Evolutionary conservation across 2,113 vertebrate species (phyloP), one percentile per base, ranked within the genome.

Genomic region (Nothocercus nigrocapillus): DNA sequence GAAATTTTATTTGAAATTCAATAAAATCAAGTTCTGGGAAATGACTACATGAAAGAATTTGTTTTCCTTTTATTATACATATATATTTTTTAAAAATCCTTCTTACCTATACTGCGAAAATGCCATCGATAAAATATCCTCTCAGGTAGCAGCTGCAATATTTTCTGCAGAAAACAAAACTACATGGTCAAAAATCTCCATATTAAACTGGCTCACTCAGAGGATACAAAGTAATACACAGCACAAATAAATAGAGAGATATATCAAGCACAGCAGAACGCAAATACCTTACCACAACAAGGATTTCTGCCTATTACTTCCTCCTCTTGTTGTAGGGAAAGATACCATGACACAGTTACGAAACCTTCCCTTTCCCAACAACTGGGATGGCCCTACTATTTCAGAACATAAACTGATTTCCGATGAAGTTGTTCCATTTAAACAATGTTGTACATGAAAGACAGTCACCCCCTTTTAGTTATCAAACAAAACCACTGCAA

Each of bases 81-180:
- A 67, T 12, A 20, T 81, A 22, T 49, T 21, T 24, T 49, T 56
- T 49, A 63, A 32, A 82, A 91, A 84, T 92, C 76, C 16, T 94
- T 95, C 98, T 98, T 99, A 99, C 99, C 99, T 99, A 99, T 99
- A 97, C 99, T 99, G 98, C 99, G 99, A 97, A 99, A 99, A 98
- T 99, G 99, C 99, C 99, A 99, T 96, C 99, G 98, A 96, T 97
- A 99, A 98, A 99, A 99, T 98, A 99, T 99, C 97, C 99, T 99
- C 98, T 99, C 99, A 58, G 99, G 99, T 93, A 99, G 98, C 89
- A 99, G 98, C 93, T 99, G 99, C 80, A 99, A 96, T 98, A 99
- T 99, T 99, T 99, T 99, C 99, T 99, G 97, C 82, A 97, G 93
- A 95, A 98, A 97, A 97, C 88, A 96, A 97, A 95, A 94, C 47